Percentiles rank a stretch among this genome's conserved stretches.
Conservation (phyloP, 2,797 vertebrate genomes). For the Protonibea diacanthus region DNA sequence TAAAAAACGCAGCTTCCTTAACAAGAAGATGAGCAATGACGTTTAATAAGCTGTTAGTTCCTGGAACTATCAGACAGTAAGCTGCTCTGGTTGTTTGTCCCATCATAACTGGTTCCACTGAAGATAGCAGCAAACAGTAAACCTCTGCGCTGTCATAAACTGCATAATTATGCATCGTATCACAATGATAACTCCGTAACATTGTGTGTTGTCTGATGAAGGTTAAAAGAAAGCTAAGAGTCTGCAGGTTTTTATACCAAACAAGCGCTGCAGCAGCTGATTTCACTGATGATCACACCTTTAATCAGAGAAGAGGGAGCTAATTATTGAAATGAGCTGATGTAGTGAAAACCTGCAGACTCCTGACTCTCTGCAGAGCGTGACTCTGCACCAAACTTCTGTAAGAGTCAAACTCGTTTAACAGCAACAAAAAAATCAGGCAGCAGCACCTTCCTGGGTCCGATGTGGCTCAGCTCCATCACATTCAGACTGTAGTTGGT, state of each 20-base stretch:
- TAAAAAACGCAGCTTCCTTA: no score
- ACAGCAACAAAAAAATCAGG: not conserved
- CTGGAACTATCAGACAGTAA: not conserved
- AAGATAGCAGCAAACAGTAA: not conserved
- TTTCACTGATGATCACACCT: constrained; percentile 48
- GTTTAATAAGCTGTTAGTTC: not conserved
- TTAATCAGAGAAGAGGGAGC: constrained; percentile 41
- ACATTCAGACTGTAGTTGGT: constrained; percentile 94
- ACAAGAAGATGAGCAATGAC: not conserved
- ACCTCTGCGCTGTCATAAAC: not conserved
- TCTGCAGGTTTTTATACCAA: constrained; percentile 45
- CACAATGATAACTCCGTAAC: not conserved
- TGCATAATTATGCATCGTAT: not conserved
- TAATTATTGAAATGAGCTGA: constrained; percentile 56
- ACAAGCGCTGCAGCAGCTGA: constrained; percentile 52
- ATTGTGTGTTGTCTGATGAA: not conserved
- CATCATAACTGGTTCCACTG: not conserved
- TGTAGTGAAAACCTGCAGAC: constrained; percentile 28
- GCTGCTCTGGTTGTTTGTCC: not conserved
- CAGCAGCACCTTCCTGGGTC: constrained; percentile 89
- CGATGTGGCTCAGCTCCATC: constrained; percentile 91
- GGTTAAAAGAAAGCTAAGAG: constrained; percentile 31
- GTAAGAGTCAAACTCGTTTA: not conserved
- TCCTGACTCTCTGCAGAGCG: not conserved
- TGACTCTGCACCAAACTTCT: not conserved